A percentile compares a stretch with the other conserved stretches of the same genome.
These are phyloP conservation scores for Ophiodon elongatus DNA, from an alignment of 2,113 vertebrate species.

Conservation along the genomic window DNA sequence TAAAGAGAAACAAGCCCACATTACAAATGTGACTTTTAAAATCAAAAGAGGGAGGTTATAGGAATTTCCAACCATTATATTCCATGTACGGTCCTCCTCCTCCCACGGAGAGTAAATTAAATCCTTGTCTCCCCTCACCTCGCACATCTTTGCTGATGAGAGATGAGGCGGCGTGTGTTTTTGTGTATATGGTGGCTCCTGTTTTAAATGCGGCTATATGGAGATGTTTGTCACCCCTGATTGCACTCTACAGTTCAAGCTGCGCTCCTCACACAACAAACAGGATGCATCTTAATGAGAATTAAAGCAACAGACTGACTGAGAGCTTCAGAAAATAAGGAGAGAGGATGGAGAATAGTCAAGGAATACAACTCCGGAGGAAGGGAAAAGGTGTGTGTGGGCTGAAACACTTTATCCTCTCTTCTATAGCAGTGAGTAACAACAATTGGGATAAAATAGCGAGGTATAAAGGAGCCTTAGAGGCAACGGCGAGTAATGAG, in stretches of 20 bases:
- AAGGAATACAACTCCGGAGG: not conserved
- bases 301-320: slow-evolving; percentile 31
- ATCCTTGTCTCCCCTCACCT: slow-evolving; percentile 26
- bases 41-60: slow-evolving; percentile 50
- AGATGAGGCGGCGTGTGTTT: not conserved
- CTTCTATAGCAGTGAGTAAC: not conserved
- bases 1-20: slow-evolving; percentile 51
- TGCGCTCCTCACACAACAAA: slow-evolving; percentile 24
- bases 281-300: slow-evolving; percentile 54
- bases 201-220: slow-evolving; percentile 33
- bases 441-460: slow-evolving; percentile 8
- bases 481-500: slow-evolving; percentile 40
- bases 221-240: slow-evolving; percentile 60
- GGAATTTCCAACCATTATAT: slow-evolving; percentile 49
- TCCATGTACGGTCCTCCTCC: slow-evolving; percentile 19
- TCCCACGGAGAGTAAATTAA: slow-evolving; percentile 29
- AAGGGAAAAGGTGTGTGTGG: not conserved
- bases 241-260: slow-evolving; percentile 52
- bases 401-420: not conserved
- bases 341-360: not conserved
- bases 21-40: slow-evolving; percentile 44
- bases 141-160: slow-evolving; percentile 27
- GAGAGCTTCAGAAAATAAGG: slow-evolving; percentile 1
- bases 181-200: slow-evolving; percentile 20
- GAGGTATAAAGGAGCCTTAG: slow-evolving; percentile 4